Percentiles rank a stretch among this genome's conserved stretches.
These are phyloP conservation scores for Andinoacara biseriatus DNA, from an alignment of 2,113 vertebrate species.

Conservation along the genomic window DNA sequence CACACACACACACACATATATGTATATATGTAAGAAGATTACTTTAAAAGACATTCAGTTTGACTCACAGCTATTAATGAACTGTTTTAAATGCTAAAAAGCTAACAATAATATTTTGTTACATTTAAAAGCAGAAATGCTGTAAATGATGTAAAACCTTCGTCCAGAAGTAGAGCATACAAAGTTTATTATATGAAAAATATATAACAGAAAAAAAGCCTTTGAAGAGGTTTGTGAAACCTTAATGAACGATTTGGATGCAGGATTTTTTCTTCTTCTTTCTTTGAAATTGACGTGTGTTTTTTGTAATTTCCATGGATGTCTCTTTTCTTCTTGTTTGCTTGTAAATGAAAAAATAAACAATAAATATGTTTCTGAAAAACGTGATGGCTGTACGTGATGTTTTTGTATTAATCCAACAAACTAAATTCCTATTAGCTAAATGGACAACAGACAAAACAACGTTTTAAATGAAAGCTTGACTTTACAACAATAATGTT, in stretches of 20 bases:
- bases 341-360: neutral
- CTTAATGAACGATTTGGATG: neutral
- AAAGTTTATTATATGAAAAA: neutral
- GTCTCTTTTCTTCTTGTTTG: neutral
- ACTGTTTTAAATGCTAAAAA: neutral
- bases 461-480: neutral
- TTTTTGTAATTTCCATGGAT: no score
- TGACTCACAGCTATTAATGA: neutral
- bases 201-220: neutral
- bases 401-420: neutral
- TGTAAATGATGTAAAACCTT: no score
- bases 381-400: neutral
- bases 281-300: neutral
- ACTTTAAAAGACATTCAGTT: neutral
- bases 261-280: neutral
- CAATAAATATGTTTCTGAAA: neutral
- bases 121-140: neutral
- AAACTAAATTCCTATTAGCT: neutral
- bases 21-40: neutral
- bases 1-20: no score
- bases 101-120: neutral
- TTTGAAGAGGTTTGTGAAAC: neutral
- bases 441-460: neutral
- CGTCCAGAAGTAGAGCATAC: neutral
- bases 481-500: neutral